Evolutionary conservation across 1,140 invertebrate genomes (phyloP).

Genomic region (Brachionus calyciflorus): DNA sequence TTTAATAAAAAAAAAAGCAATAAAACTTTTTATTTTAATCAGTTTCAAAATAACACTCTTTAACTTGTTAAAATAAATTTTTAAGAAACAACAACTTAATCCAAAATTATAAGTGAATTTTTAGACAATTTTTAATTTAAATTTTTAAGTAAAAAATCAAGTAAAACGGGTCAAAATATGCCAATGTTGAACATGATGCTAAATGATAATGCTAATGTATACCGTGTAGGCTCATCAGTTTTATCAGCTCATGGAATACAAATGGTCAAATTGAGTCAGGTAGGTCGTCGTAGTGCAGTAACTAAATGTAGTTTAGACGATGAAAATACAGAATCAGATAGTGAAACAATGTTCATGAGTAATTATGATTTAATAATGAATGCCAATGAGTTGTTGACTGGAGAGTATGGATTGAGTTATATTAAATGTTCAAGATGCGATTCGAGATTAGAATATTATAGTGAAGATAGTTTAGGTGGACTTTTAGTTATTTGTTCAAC

Average conservation of each 20-base stretch:
- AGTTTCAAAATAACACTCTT: no score
- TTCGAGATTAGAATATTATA: conserved; percentile 83
- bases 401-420: conserved; percentile 19
- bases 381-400: conserved; percentile 49
- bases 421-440: conserved; percentile 61
- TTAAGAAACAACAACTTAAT: no score
- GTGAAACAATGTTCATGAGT: conserved; percentile 48
- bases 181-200: not conserved
- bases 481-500: conserved; percentile 86
- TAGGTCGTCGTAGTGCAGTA: conserved; percentile 51
- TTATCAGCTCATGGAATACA: not conserved
- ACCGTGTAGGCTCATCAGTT: not conserved
- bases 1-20: no score
- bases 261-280: not conserved
- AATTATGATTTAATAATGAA: conserved; percentile 47
- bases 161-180: conserved; percentile 48
- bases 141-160: conserved; percentile 29
- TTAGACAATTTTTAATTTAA: not conserved
- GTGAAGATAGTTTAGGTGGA: conserved; percentile 90
- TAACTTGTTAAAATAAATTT: no score
- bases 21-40: not conserved
- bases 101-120: no score
- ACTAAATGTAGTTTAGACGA: conserved; percentile 51
- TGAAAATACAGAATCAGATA: conserved; percentile 46
- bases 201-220: not conserved